phyloP scores from a whole-genome alignment of 2,888 invertebrate species.

The Clepsis dumicolana region DNA sequence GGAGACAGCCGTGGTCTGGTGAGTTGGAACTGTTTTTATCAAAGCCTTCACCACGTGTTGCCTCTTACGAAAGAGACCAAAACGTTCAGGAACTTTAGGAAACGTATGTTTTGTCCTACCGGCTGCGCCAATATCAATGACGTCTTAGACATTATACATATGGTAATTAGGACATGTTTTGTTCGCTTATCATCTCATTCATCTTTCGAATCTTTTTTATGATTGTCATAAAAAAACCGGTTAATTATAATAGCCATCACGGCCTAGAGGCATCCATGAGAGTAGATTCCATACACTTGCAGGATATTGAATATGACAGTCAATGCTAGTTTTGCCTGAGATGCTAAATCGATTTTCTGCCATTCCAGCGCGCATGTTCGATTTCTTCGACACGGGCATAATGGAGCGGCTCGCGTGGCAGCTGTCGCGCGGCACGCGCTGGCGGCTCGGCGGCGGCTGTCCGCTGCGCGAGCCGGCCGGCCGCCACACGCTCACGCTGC shows the following conservation, averaged over 20 bases:
- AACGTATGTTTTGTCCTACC: background rate
- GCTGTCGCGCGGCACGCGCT: slow-evolving; percentile 87
- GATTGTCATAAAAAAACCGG: no score
- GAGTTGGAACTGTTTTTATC: slow-evolving; percentile 62
- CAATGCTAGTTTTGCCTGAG: no score
- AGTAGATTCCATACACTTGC: no score
- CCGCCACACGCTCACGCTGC: slow-evolving; percentile 88
- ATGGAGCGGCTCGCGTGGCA: slow-evolving; percentile 97
- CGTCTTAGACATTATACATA: no score
- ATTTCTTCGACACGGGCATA: slow-evolving; percentile 96
- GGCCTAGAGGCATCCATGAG: no score
- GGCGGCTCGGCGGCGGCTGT: slow-evolving; percentile 86
- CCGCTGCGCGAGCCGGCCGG: slow-evolving; percentile 69
- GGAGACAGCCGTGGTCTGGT: slow-evolving; percentile 97
- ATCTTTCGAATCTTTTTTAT: no score
- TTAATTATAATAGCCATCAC: no score
- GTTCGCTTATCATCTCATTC: no score
- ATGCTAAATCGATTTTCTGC: background rate
- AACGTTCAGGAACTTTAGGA: background rate
- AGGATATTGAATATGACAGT: no score
- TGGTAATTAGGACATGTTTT: no score
- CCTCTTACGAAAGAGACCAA: no score
- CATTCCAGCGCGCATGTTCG: slow-evolving; percentile 94
- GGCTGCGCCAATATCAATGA: background rate
- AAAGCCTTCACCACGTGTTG: no score